Base-by-base conservation (phyloP, 2,888 invertebrate genomes). In the Hypomecis punctinalis region DNA sequence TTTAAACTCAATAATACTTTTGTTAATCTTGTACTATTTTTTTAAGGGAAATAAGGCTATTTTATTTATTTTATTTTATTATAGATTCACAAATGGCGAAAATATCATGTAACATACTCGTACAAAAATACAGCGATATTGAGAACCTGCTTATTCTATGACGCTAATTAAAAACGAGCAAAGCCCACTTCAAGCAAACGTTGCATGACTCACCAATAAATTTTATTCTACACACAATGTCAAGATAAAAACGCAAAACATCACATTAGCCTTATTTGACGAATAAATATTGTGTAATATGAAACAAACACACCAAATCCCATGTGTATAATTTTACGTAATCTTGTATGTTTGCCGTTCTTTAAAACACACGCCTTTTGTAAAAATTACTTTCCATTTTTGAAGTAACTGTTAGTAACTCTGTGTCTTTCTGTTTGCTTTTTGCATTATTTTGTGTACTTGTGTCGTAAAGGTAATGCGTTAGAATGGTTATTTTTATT, bases 401-500 rank as follows among this genome's bases (percentile, higher is more conserved):
- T 6, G 0, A 11, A 4, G 11, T 10, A 13, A 51, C 37, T 37
- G 10, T 13, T 8, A n/a, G 11, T 13, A 11, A 13, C 11, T 37
- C 11, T 51, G 5, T 13, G 7, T 1, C 11, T 51, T 11, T 51
- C 1, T 37, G 37, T 51, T 51, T 11, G 37, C 49, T 8, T 13
- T 36, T 3, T 37, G 37, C 8, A 11, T 47, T 10, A 10, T 47
- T 10, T 10, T 9, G 47, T 10, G 7, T 13, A 49, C 35, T 11
- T 36, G 3, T 23, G 48, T 35, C n/a, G 10, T 51, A 13, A 51
- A 49, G 8, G 5, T 7, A 10, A 37, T 37, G 9, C 11, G 37
- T 33, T 47, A 51, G 37, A 8, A 11, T 37, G 9, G 49, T 51
- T 51, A 37, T 51, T 51, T 51, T 51, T 37, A 7, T 37, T 13